Evolutionary conservation across 2,113 vertebrate genomes (phyloP).

Genomic region (Hymenochirus boettgeri): DNA sequence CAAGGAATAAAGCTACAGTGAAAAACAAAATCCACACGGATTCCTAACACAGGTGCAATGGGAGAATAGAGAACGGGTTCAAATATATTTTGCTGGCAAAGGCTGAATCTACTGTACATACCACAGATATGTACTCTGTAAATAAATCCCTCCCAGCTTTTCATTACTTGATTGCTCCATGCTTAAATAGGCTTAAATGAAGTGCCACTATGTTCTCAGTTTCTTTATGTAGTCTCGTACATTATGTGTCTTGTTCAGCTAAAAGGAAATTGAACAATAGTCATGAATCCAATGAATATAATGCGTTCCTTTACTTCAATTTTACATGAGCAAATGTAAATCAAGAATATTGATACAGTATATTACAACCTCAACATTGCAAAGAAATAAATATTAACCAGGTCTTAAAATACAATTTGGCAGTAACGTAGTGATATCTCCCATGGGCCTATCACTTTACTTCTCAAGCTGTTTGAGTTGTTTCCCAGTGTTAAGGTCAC

Average conservation of each 20-base stretch:
- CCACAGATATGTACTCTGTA: neutral
- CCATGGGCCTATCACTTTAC: neutral
- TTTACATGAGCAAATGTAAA: neutral
- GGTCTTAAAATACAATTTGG: slow-evolving; percentile 39
- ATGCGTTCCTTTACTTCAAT: neutral
- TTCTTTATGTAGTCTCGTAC: neutral
- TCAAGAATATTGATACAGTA: neutral
- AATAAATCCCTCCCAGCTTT: slow-evolving; percentile 10
- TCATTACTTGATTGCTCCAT: neutral
- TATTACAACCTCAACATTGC: neutral
- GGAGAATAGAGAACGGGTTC: slow-evolving; percentile 4
- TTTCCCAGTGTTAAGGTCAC: neutral
- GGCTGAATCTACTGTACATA: neutral
- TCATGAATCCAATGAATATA: neutral
- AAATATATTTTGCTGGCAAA: slow-evolving; percentile 16
- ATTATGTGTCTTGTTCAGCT: neutral
- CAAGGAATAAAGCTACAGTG: neutral
- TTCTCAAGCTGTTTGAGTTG: slow-evolving; percentile 13
- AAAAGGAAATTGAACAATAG: neutral
- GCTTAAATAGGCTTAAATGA: neutral
- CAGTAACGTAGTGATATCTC: slow-evolving; percentile 36
- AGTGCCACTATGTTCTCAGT: neutral
- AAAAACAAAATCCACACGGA: neutral
- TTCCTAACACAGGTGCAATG: neutral
- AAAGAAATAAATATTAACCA: slow-evolving; percentile 9